Evolutionary conservation across 1,140 invertebrate genomes (phyloP).

Genomic region (Vollenhovia emeryi): DNA sequence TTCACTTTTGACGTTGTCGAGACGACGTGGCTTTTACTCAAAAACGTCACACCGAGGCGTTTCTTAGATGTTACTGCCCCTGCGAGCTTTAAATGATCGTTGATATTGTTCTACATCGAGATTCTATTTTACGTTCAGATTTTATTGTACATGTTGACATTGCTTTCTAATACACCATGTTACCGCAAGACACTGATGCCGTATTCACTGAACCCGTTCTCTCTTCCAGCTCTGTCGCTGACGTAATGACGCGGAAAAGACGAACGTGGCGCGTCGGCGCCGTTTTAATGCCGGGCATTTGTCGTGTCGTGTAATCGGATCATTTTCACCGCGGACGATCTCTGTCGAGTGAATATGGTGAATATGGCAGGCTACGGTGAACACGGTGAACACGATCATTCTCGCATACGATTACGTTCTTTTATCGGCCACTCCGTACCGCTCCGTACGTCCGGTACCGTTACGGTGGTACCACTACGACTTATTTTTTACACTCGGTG

Average conservation of each 20-base stretch:
- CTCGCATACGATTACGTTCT: conserved; percentile 16
- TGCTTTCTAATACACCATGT: conserved; percentile 79
- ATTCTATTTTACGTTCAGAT: conserved; percentile 49
- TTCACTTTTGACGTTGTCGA: conserved; percentile 21
- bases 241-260: conserved; percentile 60
- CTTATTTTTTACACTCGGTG: conserved; percentile 16
- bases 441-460: conserved; percentile 50
- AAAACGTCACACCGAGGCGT: conserved; percentile 77
- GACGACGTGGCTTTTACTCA: conserved; percentile 26
- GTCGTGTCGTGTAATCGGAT: not conserved
- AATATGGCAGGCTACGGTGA: conserved; percentile 76
- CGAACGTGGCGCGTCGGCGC: conserved; percentile 24
- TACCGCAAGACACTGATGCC: conserved; percentile 79
- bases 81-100: conserved; percentile 53
- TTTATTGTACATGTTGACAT: conserved; percentile 75
- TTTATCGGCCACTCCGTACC: conserved; percentile 11
- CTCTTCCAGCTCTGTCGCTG: conserved; percentile 50
- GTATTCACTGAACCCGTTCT: conserved; percentile 81
- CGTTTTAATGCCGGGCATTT: conserved; percentile 7
- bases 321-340: conserved; percentile 3
- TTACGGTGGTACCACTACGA: conserved; percentile 39
- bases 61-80: conserved; percentile 46
- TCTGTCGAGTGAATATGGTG: conserved; percentile 66
- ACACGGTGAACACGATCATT: conserved; percentile 58
- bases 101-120: conserved; percentile 44